A percentile compares a stretch with the other conserved stretches of the same genome.
These are phyloP conservation scores for Lepidurus arcticus DNA, from an alignment of 1,140 invertebrate species.

Conservation along the genomic window DNA sequence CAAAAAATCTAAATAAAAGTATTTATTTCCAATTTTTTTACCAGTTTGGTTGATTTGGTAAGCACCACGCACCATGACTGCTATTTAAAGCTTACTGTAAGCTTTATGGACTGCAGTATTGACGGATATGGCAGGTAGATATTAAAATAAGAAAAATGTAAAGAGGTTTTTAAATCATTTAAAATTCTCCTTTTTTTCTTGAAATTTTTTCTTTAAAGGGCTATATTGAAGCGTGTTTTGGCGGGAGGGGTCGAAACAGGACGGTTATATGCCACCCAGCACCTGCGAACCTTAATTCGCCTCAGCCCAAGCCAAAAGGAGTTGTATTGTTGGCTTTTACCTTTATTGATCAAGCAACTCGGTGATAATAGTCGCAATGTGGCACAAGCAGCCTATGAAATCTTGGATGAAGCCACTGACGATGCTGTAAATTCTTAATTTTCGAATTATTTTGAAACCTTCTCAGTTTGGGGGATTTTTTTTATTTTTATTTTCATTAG, in stretches of 20 bases:
- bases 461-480: too few relatives aligned
- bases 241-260: slow-evolving; percentile 62
- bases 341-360: slow-evolving; percentile 71
- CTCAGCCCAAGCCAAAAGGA: slow-evolving; percentile 53
- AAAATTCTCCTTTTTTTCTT: background rate
- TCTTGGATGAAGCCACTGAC: slow-evolving; percentile 88
- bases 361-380: slow-evolving; percentile 70
- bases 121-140: slow-evolving; percentile 61
- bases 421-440: slow-evolving; percentile 53
- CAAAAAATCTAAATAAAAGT: slow-evolving; percentile 42
- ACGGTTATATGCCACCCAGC: slow-evolving; percentile 81
- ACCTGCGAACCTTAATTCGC: slow-evolving; percentile 75
- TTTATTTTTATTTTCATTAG: too few relatives aligned
- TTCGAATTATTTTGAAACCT: too few relatives aligned
- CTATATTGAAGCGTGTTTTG: slow-evolving; percentile 63
- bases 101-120: slow-evolving; percentile 75
- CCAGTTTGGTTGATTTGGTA: slow-evolving; percentile 70
- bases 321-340: slow-evolving; percentile 66
- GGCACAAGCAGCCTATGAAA: slow-evolving; percentile 67
- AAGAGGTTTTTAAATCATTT: background rate
- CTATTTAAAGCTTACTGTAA: slow-evolving; percentile 86
- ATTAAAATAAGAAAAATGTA: slow-evolving; percentile 36
- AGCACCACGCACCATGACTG: slow-evolving; percentile 78
- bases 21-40: slow-evolving; percentile 38
- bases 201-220: slow-evolving; percentile 38